These are phyloP conservation scores for Turnix velox DNA, from an alignment of 2,113 vertebrate genomes.

Conservation along the genomic window DNA sequence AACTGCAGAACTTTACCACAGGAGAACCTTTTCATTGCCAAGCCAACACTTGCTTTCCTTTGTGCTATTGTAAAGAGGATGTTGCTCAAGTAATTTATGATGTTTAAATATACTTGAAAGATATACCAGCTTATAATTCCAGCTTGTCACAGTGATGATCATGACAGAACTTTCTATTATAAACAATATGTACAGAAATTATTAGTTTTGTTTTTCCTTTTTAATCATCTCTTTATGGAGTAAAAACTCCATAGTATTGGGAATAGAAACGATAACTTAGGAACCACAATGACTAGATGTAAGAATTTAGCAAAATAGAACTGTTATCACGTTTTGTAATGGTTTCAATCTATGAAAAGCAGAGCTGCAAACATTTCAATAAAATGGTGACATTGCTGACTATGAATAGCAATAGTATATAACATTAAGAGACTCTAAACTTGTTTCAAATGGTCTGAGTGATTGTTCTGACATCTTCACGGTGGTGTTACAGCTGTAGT, in stretches of 20 bases:
- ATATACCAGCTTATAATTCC: constrained; percentile 45
- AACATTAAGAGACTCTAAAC: background rate
- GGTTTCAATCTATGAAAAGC: background rate
- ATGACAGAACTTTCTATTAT: background rate
- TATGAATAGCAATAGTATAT: background rate
- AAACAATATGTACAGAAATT: background rate
- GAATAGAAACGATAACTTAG: background rate
- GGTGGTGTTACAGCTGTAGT: background rate
- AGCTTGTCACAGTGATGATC: constrained; percentile 37
- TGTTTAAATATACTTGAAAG: background rate
- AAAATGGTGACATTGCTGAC: background rate
- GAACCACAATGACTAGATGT: background rate
- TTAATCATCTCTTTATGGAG: background rate
- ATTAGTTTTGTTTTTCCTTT: background rate
- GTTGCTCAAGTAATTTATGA: background rate
- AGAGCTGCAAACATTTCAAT: background rate
- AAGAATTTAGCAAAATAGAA: background rate
- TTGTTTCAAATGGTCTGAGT: background rate
- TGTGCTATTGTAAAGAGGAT: background rate
- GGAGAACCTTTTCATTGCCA: background rate
- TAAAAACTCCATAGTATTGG: background rate
- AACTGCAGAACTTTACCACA: background rate
- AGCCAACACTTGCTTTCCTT: background rate
- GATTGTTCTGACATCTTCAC: background rate
- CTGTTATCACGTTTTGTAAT: background rate